A percentile compares a stretch with the other conserved stretches of the same genome.
Evolutionary conservation across 2,113 vertebrate species (phyloP).

Genomic region (Xyliphius kryptos): DNA sequence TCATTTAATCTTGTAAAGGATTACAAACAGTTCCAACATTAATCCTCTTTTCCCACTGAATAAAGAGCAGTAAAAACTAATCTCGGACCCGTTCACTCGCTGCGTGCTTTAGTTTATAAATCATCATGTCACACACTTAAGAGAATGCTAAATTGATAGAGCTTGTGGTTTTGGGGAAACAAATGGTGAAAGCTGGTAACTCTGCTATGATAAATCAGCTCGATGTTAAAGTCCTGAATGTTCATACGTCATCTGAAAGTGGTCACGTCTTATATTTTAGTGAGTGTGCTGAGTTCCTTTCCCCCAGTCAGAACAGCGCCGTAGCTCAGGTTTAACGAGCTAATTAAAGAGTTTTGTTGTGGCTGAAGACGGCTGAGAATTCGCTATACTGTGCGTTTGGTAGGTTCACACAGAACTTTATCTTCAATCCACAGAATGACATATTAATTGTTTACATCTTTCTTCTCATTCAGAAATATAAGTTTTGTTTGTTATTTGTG

Average conservation of each 20-base stretch:
- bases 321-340: not conserved
- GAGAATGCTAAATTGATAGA: slow-evolving; percentile 30
- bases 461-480: too few species aligned
- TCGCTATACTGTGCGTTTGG: not conserved
- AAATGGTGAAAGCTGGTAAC: slow-evolving; percentile 27
- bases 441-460: too few species aligned
- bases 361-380: slow-evolving; percentile 8
- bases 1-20: slow-evolving; percentile 4
- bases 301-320: slow-evolving; percentile 4
- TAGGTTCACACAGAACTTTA: too few species aligned
- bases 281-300: slow-evolving; percentile 14
- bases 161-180: slow-evolving; percentile 24
- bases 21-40: slow-evolving; percentile 30
- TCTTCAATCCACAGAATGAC: too few species aligned
- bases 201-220: slow-evolving; percentile 29
- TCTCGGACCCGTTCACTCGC: slow-evolving; percentile 10
- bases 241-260: slow-evolving; percentile 14
- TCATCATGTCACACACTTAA: slow-evolving; percentile 35
- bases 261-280: slow-evolving; percentile 10
- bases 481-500: too few species aligned
- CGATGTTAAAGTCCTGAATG: slow-evolving; percentile 19
- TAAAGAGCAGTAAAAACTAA: slow-evolving; percentile 14
- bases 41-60: slow-evolving; percentile 23
- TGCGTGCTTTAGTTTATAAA: slow-evolving; percentile 33
- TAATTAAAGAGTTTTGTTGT: slow-evolving; percentile 23